These are phyloP conservation scores for Procambarus clarkii DNA, from an alignment of 1,140 invertebrate genomes.

Conservation along the genomic window DNA sequence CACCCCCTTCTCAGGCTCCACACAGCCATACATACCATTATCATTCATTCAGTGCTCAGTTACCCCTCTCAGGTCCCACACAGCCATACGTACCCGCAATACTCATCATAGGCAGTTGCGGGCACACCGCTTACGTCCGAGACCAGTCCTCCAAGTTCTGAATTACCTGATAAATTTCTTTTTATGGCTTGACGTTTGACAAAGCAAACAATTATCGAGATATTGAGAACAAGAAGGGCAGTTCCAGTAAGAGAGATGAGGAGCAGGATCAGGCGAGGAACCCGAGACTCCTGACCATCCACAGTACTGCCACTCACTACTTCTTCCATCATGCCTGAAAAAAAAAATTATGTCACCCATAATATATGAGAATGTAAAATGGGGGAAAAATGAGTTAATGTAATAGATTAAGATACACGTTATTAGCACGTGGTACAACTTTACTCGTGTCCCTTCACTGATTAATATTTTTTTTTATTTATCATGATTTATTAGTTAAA, in stretches of 20 bases:
- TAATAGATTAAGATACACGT: no score
- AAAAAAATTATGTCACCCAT: no score
- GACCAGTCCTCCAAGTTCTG: slow-evolving; percentile 10
- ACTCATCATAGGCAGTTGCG: background rate
- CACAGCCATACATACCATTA: background rate
- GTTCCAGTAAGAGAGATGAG: slow-evolving; percentile 54
- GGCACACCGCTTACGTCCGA: background rate
- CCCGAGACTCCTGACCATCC: slow-evolving; percentile 7
- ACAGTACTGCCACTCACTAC: background rate
- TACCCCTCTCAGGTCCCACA: background rate
- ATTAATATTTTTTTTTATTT: no score
- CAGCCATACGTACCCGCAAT: background rate
- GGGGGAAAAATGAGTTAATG: background rate
- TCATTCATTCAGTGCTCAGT: background rate
- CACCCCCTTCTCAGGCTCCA: background rate
- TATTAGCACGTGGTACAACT: no score
- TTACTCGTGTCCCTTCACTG: no score
- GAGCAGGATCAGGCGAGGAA: slow-evolving; percentile 45
- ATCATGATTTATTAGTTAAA: no score
- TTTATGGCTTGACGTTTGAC: slow-evolving; percentile 26
- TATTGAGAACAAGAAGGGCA: slow-evolving; percentile 52
- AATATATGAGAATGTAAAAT: no score
- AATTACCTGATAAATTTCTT: slow-evolving; percentile 34
- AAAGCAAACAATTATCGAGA: slow-evolving; percentile 62
- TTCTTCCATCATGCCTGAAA: background rate